These are phyloP conservation scores for Deroplatys truncata DNA, from an alignment of 2,888 invertebrate species.

Conservation along the genomic window DNA sequence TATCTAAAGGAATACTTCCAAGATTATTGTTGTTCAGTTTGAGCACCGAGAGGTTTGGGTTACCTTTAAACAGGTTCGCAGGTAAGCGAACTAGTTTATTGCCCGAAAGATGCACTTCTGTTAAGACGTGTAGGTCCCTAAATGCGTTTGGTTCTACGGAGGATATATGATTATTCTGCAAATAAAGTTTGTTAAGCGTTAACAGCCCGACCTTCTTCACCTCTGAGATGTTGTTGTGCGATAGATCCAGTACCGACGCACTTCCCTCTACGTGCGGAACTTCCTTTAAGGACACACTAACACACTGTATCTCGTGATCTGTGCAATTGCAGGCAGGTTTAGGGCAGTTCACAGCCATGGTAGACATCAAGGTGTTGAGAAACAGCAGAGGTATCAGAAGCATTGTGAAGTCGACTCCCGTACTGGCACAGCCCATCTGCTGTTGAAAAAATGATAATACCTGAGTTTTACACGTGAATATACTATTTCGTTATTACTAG, in stretches of 20 bases:
- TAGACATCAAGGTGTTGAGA: background rate
- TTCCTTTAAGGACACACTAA: background rate
- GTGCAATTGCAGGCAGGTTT: background rate
- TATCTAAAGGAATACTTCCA: background rate
- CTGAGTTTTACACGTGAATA: no score
- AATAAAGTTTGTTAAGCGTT: background rate
- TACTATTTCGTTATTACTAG: no score
- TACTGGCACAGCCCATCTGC: background rate
- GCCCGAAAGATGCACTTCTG: background rate
- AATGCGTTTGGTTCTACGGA: background rate
- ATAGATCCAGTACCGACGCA: background rate
- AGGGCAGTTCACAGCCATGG: background rate
- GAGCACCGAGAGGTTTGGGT: background rate
- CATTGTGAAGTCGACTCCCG: background rate
- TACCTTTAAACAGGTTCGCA: background rate
- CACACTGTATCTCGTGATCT: background rate
- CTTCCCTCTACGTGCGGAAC: background rate
- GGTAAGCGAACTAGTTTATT: background rate
- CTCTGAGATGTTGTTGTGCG: background rate
- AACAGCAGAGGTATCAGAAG: background rate
- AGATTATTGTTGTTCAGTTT: background rate
- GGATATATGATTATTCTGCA: background rate
- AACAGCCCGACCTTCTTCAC: background rate
- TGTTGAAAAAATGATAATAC: background rate
- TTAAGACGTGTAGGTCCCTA: background rate